phyloP scores from a whole-genome alignment of 2,888 invertebrate genomes.

The Phyllotreta striolata region DNA sequence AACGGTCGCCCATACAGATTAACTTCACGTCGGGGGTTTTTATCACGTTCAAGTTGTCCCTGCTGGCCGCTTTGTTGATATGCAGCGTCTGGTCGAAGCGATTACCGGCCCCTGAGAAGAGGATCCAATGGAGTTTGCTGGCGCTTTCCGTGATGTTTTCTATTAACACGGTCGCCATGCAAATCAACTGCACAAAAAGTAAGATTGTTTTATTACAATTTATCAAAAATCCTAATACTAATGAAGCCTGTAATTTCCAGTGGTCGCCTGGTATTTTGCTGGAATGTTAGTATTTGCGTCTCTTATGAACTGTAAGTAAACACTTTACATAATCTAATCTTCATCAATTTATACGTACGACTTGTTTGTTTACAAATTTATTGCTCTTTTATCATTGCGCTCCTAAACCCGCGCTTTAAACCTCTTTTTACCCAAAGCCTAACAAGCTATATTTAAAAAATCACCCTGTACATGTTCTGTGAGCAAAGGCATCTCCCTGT shows the following conservation, averaged over 20 bases:
- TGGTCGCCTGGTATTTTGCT: slow-evolving; percentile 45
- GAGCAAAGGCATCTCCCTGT: too few species aligned
- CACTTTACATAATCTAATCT: not conserved
- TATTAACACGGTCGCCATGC: slow-evolving; percentile 41
- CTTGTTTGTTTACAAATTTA: not conserved
- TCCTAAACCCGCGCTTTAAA: too few species aligned
- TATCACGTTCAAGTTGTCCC: slow-evolving; percentile 36
- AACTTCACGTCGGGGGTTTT: slow-evolving; percentile 38
- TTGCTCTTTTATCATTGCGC: not conserved
- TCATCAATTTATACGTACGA: not conserved
- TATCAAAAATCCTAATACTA: slow-evolving; percentile 7
- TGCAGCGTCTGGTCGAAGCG: slow-evolving; percentile 37
- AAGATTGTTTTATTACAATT: slow-evolving; percentile 32
- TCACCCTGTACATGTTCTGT: too few species aligned
- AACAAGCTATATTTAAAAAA: too few species aligned
- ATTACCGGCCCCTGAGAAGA: slow-evolving; percentile 42
- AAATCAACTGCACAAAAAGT: slow-evolving; percentile 45
- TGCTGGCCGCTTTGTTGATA: slow-evolving; percentile 35
- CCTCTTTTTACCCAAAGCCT: too few species aligned
- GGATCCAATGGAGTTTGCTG: slow-evolving; percentile 38
- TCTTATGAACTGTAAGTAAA: slow-evolving; percentile 42
- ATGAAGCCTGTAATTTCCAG: slow-evolving; percentile 39
- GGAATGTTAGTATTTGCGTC: slow-evolving; percentile 42
- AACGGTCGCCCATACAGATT: slow-evolving; percentile 40
- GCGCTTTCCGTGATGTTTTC: slow-evolving; percentile 41